These are phyloP conservation scores for Morus bassanus DNA, from an alignment of 2,797 vertebrate species.

Conservation along the genomic window DNA sequence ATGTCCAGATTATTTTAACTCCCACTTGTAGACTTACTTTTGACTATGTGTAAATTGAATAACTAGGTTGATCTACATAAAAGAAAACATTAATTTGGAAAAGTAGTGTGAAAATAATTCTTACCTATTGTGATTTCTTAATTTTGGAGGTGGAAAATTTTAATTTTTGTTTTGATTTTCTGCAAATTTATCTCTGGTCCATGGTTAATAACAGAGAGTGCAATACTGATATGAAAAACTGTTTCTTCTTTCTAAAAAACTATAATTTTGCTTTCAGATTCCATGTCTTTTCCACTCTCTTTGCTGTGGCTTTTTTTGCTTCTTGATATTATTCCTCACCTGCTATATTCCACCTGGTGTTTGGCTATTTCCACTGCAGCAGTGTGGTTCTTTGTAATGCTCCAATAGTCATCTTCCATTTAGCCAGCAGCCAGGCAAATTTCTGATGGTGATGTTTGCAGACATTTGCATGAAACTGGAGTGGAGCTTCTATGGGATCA, in stretches of 20 bases:
- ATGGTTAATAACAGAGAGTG: background rate
- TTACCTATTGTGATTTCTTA: background rate
- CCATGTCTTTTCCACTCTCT: background rate
- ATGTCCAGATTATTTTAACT: background rate
- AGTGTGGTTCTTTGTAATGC: background rate
- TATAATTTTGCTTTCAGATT: background rate
- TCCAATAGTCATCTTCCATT: background rate
- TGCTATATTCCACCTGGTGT: background rate
- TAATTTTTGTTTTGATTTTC: background rate
- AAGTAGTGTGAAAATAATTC: background rate
- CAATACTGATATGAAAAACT: background rate
- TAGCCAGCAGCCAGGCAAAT: background rate
- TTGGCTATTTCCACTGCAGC: background rate
- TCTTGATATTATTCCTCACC: background rate
- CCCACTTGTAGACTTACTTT: background rate
- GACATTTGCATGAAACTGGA: background rate
- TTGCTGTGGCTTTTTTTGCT: background rate
- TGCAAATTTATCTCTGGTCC: background rate
- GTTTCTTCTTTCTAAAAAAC: background rate
- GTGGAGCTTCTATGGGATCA: background rate
- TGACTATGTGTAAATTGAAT: background rate
- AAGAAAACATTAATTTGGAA: background rate
- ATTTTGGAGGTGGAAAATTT: background rate
- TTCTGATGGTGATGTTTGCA: background rate
- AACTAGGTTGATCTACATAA: background rate